Base-by-base conservation (phyloP, 2,888 invertebrate species). In the Stenodera caucasica region DNA sequence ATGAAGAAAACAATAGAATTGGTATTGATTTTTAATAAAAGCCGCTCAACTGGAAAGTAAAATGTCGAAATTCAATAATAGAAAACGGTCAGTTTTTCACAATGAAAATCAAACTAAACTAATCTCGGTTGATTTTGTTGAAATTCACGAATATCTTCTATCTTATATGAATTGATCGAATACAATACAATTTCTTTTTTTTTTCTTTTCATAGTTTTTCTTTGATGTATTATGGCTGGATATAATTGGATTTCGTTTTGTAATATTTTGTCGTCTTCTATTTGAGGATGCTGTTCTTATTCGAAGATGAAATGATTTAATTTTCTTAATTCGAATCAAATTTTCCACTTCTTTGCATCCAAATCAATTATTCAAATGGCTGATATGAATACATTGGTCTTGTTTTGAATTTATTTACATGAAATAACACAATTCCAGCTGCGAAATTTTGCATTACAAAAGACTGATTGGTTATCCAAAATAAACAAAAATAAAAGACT, bases 361-460 rank as follows among this genome's bases (percentile, higher is more conserved):
- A 60, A 70, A 70, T 70, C 70, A 70, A 70, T 70, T 70, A 70
- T 70, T 67, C 64, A 70, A 70, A 70, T 70, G 53, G 21, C 33
- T 53, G 35, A 53, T 55, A 60, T 52, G 60, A 53, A 60, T 60
- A 60, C 50, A 53, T 53, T 45, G 45, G 11, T 45, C 54, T 53
- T 26, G 56, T 32, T 51, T 55, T 55, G 21, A 52, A 60, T 60
- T 60, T 40, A 60, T 55, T 51, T 60, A 40, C 18, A 18, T 30
- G 52, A 52, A 59, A 59, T 55, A 55, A 55, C 59, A 55, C 49
- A 37, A 55, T 45, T n/a, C n/a, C n/a, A n/a, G n/a, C n/a, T n/a
- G n/a, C n/a, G 45, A 45, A 21, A 45, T 45, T 21, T 12, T 26
- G 3, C 26, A 26, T 5, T 7, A 26, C 45, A 45, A 45, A 15